These are phyloP conservation scores for Metaphire vulgaris DNA, from an alignment of 1,140 invertebrate species.

Conservation along the genomic window DNA sequence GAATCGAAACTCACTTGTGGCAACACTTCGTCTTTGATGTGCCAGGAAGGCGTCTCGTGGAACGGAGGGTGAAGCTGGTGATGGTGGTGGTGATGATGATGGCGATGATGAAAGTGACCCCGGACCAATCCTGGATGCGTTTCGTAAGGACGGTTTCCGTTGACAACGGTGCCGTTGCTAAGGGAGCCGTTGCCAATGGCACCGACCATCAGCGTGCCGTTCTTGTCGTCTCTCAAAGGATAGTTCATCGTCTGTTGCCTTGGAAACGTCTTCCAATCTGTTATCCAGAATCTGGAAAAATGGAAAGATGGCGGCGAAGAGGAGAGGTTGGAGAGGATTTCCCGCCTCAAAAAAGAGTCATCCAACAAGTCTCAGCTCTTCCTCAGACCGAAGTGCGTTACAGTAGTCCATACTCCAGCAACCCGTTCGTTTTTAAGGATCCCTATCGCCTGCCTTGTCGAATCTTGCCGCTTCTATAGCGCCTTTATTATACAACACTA, in stretches of 20 bases:
- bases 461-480: too few species aligned
- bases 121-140: not conserved
- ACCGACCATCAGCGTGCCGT: not conserved
- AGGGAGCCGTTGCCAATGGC: not conserved
- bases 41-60: not conserved
- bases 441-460: too few species aligned
- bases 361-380: too few species aligned
- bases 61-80: not conserved
- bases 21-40: slow-evolving; percentile 14
- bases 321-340: too few species aligned
- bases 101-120: not conserved
- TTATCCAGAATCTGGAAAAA: too few species aligned
- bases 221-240: not conserved
- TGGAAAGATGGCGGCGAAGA: too few species aligned
- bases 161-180: not conserved
- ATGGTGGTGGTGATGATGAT: not conserved
- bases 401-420: too few species aligned
- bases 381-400: too few species aligned
- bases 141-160: not conserved
- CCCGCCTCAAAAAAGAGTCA: too few species aligned
- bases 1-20: not conserved
- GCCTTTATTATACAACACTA: too few species aligned
- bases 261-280: not conserved
- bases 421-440: too few species aligned
- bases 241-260: not conserved